Percentiles rank a stretch among this genome's conserved stretches.
These are phyloP conservation scores for Pangasius sanitwongsei DNA, from an alignment of 2,797 vertebrate species.

Conservation along the genomic window DNA sequence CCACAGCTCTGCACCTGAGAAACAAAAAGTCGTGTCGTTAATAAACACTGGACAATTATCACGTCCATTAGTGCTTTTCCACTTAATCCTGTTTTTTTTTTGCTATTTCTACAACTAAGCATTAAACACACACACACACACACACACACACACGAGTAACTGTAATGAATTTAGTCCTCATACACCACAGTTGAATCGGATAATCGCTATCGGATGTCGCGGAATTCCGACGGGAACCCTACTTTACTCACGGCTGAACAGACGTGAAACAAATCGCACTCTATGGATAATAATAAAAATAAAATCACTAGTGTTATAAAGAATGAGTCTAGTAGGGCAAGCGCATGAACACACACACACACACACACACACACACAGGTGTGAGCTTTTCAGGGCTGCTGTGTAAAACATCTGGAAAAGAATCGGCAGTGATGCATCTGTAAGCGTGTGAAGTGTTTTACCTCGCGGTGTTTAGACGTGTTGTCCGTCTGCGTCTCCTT, in stretches of 20 bases:
- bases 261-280: no score
- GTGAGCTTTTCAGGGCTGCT: not conserved
- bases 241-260: no score
- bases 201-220: no score
- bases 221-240: no score
- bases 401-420: not conserved
- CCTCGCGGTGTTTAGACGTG: constrained; percentile 66
- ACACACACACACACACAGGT: not conserved
- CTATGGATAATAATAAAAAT: no score
- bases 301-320: not conserved
- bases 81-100: not conserved
- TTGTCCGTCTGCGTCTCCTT: constrained; percentile 76
- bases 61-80: not conserved
- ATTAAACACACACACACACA: no score
- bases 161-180: no score
- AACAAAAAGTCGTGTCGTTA: not conserved
- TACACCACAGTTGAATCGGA: no score
- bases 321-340: not conserved
- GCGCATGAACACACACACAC: not conserved
- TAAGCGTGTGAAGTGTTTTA: constrained; percentile 35
- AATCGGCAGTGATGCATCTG: not conserved
- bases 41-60: not conserved
- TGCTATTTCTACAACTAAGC: not conserved
- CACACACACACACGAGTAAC: no score
- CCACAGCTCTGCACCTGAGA: constrained; percentile 58